These are phyloP conservation scores for Mallotus villosus DNA, from an alignment of 2,797 vertebrate species.

Conservation along the genomic window DNA sequence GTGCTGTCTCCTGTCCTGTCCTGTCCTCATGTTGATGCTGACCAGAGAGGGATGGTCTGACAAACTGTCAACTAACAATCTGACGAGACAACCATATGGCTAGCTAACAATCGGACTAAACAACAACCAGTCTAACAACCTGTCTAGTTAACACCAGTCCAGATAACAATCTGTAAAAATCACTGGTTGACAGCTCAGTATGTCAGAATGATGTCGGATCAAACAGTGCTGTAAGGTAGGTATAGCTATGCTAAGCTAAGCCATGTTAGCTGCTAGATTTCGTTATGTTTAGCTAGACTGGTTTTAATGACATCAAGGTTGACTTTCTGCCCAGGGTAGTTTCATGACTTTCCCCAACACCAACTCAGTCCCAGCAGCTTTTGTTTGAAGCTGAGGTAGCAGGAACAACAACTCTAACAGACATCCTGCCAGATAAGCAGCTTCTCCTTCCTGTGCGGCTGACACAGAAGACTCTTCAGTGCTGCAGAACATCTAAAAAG, in stretches of 20 bases:
- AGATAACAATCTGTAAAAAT: no score
- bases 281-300: not conserved
- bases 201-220: not conserved
- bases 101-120: no score
- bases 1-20: not conserved
- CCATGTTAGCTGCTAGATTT: no score
- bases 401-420: not conserved
- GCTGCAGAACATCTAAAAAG: constrained; percentile 5
- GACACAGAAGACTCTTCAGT: not conserved
- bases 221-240: no score
- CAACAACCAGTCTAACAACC: no score
- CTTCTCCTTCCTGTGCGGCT: not conserved
- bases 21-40: not conserved
- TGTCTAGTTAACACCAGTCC: no score
- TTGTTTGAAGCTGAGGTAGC: constrained; percentile 21
- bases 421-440: not conserved
- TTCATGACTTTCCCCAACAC: constrained; percentile 37
- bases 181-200: not conserved
- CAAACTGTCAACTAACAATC: not conserved
- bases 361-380: constrained; percentile 22
- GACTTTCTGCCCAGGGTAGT: constrained; percentile 21
- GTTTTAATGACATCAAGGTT: not conserved
- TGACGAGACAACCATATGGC: no score
- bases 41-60: not conserved
- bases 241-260: not conserved